A percentile compares a stretch with the other conserved stretches of the same genome.
Evolutionary conservation across 2,888 invertebrate species (phyloP).

Genomic region (Catocala sponsa): DNA sequence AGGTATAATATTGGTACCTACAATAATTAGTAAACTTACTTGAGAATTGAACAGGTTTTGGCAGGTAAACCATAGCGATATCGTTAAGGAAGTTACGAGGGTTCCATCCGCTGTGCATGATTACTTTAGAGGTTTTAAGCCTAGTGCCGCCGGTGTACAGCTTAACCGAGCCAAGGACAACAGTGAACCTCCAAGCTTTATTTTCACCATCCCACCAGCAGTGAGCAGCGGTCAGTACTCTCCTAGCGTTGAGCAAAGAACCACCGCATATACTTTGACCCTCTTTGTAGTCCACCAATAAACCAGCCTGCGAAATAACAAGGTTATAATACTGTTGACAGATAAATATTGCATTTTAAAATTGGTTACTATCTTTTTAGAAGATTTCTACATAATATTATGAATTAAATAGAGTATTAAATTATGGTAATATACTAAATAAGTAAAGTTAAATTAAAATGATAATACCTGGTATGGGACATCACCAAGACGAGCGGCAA

Average conservation of each 20-base stretch:
- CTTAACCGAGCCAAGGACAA: constrained; percentile 62
- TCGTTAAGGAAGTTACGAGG: constrained; percentile 58
- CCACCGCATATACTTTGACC: constrained; percentile 60
- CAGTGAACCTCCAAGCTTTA: constrained; percentile 56
- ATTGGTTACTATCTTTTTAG: too few species aligned
- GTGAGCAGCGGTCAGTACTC: constrained; percentile 60
- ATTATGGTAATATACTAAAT: too few species aligned
- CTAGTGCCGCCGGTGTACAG: constrained; percentile 64
- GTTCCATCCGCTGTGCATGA: constrained; percentile 57
- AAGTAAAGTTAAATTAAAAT: too few species aligned
- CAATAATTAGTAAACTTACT: constrained; percentile 36
- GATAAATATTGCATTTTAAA: too few species aligned
- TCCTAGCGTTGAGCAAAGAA: constrained; percentile 48
- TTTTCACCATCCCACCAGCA: constrained; percentile 63
- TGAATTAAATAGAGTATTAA: too few species aligned
- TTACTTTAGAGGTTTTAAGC: constrained; percentile 47
- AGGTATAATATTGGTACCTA: too few species aligned
- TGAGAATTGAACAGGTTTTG: constrained; percentile 37
- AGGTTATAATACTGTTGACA: neutral
- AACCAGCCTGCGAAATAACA: constrained; percentile 45
- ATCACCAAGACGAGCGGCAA: neutral
- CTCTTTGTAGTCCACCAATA: constrained; percentile 31
- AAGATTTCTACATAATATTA: too few species aligned
- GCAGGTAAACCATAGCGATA: constrained; percentile 57
- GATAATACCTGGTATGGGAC: constrained; percentile 15